Conservation (phyloP, 1,140 invertebrate species). For the Eupeodes corollae region DNA sequence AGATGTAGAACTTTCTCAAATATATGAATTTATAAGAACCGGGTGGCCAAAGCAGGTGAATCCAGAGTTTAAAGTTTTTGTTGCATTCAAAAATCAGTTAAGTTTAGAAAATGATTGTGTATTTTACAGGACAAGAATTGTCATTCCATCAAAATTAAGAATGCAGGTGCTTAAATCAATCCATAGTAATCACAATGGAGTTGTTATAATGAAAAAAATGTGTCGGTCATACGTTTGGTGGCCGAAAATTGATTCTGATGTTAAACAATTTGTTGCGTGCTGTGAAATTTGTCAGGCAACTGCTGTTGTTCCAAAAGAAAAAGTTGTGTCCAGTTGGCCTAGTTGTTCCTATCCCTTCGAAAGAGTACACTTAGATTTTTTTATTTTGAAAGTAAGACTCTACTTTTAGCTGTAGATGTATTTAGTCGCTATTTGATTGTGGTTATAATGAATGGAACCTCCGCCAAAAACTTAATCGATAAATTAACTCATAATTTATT, state of each 20-base stretch:
- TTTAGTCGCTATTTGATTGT: no score
- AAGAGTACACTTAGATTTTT: slow-evolving; percentile 11
- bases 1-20: no score
- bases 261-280: no score
- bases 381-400: slow-evolving; percentile 21
- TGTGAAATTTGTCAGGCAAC: slow-evolving; percentile 7
- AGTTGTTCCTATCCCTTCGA: slow-evolving; percentile 4
- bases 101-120: neutral
- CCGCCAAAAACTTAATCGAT: slow-evolving; percentile 5
- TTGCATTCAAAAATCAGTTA: slow-evolving; percentile 19
- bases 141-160: neutral
- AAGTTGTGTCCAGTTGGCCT: slow-evolving; percentile 4
- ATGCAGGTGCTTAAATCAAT: no score
- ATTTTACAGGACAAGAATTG: neutral
- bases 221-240: no score
- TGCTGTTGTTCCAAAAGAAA: no score
- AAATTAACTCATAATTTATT: slow-evolving; percentile 11
- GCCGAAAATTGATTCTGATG: no score
- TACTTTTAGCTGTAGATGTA: slow-evolving; percentile 14
- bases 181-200: no score
- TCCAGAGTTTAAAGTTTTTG: neutral
- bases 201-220: no score
- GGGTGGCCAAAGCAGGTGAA: slow-evolving; percentile 13
- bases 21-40: slow-evolving; percentile 12
- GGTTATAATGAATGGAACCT: slow-evolving; percentile 5